Percentiles rank a stretch among this genome's conserved stretches.
Conservation (phyloP, 1,140 invertebrate genomes). For the Eriocheir sinensis region DNA sequence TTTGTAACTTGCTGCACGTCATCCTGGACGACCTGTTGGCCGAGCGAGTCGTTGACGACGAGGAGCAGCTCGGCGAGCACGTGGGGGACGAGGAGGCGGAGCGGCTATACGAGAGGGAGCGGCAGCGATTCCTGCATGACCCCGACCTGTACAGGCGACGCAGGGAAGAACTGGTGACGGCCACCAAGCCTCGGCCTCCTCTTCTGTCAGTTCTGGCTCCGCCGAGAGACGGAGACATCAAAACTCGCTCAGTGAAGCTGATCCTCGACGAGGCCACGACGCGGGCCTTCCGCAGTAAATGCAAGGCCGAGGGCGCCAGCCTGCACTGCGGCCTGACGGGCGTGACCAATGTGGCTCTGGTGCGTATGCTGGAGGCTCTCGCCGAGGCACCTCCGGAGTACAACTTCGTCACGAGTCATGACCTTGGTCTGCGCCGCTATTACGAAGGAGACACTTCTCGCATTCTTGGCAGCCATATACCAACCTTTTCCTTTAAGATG, state of each 20-base stretch:
- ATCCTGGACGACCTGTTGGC: conserved; percentile 55
- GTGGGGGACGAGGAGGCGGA: not conserved
- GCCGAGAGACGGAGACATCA: not conserved
- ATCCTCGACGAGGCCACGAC: conserved; percentile 28
- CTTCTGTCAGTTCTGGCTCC: conserved; percentile 25
- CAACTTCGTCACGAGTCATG: conserved; percentile 45
- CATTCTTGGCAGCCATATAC: conserved; percentile 44
- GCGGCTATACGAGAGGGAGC: conserved; percentile 42
- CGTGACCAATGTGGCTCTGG: conserved; percentile 46
- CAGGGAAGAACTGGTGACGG: conserved; percentile 2
- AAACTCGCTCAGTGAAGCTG: not conserved
- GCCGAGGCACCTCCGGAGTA: not conserved
- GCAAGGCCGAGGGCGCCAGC: conserved; percentile 38
- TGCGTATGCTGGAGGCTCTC: conserved; percentile 12
- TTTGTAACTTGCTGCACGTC: conserved; percentile 44
- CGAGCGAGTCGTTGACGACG: conserved; percentile 47
- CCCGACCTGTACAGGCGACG: not conserved
- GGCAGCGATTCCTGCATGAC: conserved; percentile 17
- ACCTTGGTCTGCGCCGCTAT: conserved; percentile 55
- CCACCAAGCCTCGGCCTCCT: conserved; percentile 30
- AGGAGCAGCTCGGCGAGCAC: conserved; percentile 46
- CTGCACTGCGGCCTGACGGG: conserved; percentile 42
- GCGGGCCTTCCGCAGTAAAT: not conserved
- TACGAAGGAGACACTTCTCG: conserved; percentile 56
- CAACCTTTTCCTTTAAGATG: conserved; percentile 48